phyloP scores from a whole-genome alignment of 2,113 vertebrate genomes.

The Bathybates hornii region DNA sequence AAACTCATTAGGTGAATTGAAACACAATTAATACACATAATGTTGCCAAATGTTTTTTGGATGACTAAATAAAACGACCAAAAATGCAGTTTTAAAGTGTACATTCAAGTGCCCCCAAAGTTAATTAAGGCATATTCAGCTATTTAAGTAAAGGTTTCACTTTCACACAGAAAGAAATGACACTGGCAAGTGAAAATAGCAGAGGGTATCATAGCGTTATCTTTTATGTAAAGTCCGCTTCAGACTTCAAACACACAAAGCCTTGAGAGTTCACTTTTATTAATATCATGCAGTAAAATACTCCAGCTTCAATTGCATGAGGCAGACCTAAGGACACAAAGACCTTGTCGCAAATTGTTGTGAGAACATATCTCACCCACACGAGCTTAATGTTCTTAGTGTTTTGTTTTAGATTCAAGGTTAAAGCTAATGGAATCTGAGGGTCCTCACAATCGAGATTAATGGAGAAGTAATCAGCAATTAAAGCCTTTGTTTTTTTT shows the following conservation, averaged over 20 bases:
- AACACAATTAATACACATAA: not conserved
- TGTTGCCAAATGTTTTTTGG: not conserved
- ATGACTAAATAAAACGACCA: not conserved
- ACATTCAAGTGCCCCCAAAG: not conserved
- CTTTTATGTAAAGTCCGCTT: not conserved
- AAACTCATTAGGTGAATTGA: not conserved
- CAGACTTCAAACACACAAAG: slow-evolving; percentile 6
- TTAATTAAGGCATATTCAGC: not conserved
- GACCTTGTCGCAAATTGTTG: slow-evolving; percentile 8
- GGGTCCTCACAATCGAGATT: slow-evolving; percentile 19
- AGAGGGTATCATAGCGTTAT: slow-evolving; percentile 18
- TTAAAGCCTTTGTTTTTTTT: slow-evolving; percentile 1
- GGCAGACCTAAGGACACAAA: slow-evolving; percentile 22
- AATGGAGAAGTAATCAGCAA: slow-evolving; percentile 13
- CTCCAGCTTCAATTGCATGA: not conserved
- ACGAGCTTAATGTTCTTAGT: slow-evolving; percentile 1
- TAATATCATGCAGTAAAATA: slow-evolving; percentile 20
- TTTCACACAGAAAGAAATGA: slow-evolving; percentile 9
- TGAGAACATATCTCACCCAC: slow-evolving; percentile 11
- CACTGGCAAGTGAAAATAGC: not conserved
- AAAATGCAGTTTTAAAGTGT: not conserved
- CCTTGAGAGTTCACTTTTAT: slow-evolving; percentile 22
- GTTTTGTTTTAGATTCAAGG: slow-evolving; percentile 40
- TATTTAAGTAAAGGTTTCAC: not conserved
- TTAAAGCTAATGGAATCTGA: slow-evolving; percentile 24